Conservation (phyloP, 2,113 vertebrate species). For the Callionymus lyra region DNA sequence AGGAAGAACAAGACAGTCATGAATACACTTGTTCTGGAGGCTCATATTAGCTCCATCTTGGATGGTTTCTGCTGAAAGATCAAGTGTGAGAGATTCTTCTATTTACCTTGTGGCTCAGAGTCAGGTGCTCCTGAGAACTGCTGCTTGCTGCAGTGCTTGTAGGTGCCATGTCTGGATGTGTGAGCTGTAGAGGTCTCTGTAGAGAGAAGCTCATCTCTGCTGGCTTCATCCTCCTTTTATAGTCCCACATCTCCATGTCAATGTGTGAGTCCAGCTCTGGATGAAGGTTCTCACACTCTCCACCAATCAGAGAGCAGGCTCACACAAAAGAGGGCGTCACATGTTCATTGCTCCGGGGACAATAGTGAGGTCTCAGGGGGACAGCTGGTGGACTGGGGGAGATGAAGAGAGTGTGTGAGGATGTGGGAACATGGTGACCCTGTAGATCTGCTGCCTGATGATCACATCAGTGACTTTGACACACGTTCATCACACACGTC, state of each 20-base stretch:
- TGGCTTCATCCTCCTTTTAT: slow-evolving; percentile 57
- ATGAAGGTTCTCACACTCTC: slow-evolving; percentile 62
- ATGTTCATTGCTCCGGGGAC: slow-evolving; percentile 35
- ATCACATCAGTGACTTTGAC: too few species aligned
- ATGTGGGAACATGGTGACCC: slow-evolving; percentile 66
- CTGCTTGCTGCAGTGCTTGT: slow-evolving; percentile 40
- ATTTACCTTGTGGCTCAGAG: slow-evolving; percentile 56
- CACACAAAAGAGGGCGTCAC: slow-evolving; percentile 36
- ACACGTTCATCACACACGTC: too few species aligned
- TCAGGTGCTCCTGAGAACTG: slow-evolving; percentile 39
- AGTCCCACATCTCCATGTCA: slow-evolving; percentile 62
- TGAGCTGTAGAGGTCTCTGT: slow-evolving; percentile 46
- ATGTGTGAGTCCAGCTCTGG: slow-evolving; percentile 58
- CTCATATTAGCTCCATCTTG: not conserved
- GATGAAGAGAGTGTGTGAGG: slow-evolving; percentile 32
- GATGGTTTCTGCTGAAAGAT: not conserved
- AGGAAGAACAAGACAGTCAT: slow-evolving; percentile 18
- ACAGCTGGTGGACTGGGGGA: slow-evolving; percentile 43
- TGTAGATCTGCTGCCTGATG: slow-evolving; percentile 38
- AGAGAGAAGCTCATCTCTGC: slow-evolving; percentile 44
- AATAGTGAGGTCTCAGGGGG: slow-evolving; percentile 53
- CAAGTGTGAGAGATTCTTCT: slow-evolving; percentile 1
- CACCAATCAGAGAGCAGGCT: slow-evolving; percentile 51
- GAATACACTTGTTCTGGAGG: slow-evolving; percentile 7
- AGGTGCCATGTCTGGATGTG: slow-evolving; percentile 54